phyloP scores from a whole-genome alignment of 2,888 invertebrate species.

The Pyralis farinalis region DNA sequence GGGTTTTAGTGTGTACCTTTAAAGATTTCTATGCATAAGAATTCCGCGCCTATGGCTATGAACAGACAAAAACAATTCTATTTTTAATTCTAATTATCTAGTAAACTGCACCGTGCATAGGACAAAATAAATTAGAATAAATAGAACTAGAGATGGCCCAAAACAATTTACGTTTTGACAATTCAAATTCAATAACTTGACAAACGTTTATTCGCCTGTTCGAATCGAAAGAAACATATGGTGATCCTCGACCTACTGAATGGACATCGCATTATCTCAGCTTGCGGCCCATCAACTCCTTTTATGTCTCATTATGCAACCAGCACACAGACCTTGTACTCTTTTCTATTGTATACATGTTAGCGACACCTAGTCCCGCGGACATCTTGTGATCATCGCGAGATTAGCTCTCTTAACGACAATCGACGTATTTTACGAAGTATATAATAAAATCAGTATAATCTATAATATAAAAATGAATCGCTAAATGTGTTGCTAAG shows the following conservation, averaged over 20 bases:
- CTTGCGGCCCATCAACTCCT: conserved; percentile 52
- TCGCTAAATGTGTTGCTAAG: too few species aligned
- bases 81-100: too few species aligned
- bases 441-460: too few species aligned
- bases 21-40: too few species aligned
- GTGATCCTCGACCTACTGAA: neutral
- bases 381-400: neutral
- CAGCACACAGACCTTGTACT: conserved; percentile 64
- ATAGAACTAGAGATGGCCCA: too few species aligned
- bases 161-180: neutral
- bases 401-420: neutral
- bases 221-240: conserved; percentile 18
- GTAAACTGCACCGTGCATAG: too few species aligned
- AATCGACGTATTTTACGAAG: too few species aligned
- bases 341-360: conserved; percentile 65
- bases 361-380: conserved; percentile 29
- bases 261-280: conserved; percentile 17
- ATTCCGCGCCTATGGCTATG: too few species aligned
- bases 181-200: neutral
- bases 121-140: too few species aligned
- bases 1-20: too few species aligned
- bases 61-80: too few species aligned
- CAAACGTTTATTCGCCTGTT: conserved; percentile 20
- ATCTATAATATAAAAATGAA: too few species aligned
- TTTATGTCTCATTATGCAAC: conserved; percentile 61